Evolutionary conservation across 2,113 vertebrate genomes (phyloP).

Genomic region (Gobio gobio): DNA sequence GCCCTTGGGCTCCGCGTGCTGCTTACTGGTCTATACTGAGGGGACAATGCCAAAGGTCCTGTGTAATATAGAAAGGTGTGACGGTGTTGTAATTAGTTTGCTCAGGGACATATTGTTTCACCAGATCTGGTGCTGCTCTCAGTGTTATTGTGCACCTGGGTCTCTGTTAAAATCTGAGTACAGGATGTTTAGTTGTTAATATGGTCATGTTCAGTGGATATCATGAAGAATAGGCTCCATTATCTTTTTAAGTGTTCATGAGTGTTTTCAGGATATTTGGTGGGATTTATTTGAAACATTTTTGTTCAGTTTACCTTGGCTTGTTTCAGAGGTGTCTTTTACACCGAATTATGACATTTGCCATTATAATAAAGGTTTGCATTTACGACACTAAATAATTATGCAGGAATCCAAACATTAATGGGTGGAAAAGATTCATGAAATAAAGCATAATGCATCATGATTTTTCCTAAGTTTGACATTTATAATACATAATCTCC

Average conservation of each 20-base stretch:
- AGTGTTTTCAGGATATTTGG: slow-evolving; percentile 4
- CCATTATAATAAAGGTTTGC: neutral
- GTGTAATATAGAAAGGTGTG: slow-evolving; percentile 52
- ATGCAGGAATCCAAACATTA: neutral
- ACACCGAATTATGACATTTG: neutral
- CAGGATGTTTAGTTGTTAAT: neutral
- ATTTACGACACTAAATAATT: neutral
- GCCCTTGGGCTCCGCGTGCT: slow-evolving; percentile 11
- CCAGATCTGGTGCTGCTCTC: slow-evolving; percentile 6
- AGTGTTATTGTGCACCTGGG: slow-evolving; percentile 26
- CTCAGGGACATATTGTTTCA: neutral
- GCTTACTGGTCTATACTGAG: slow-evolving; percentile 21
- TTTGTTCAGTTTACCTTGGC: neutral
- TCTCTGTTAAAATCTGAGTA: neutral
- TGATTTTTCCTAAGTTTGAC: no score
- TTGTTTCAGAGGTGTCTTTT: neutral
- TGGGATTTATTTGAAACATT: neutral
- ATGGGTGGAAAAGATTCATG: neutral
- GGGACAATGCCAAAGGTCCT: slow-evolving; percentile 48
- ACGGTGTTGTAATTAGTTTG: slow-evolving; percentile 49
- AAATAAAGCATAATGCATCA: neutral
- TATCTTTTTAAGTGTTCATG: neutral
- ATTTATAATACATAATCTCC: neutral
- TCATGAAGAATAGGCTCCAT: neutral
- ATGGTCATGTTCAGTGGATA: neutral